Evolutionary conservation across 1,140 invertebrate genomes (phyloP).

Genomic region (Papilio polytes): DNA sequence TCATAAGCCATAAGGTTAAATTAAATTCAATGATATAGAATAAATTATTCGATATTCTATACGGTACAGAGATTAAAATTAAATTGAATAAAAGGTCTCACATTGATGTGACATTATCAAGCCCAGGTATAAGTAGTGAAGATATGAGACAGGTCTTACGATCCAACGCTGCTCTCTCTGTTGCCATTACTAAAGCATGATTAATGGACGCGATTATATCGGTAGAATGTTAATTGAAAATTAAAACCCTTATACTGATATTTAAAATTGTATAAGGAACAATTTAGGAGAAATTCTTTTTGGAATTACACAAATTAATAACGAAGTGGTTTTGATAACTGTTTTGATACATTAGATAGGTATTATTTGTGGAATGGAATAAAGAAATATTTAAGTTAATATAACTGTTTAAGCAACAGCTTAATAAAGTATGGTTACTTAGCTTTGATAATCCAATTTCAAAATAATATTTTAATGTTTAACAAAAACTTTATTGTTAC

Average conservation of each 20-base stretch:
- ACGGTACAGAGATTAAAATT: constrained; percentile 13
- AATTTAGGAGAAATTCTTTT: neutral
- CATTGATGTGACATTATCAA: constrained; percentile 35
- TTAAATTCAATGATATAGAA: neutral
- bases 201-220: constrained; percentile 66
- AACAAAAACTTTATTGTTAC: no score
- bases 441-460: no score
- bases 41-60: neutral
- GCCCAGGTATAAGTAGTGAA: constrained; percentile 38
- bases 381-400: no score
- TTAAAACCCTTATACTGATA: constrained; percentile 34
- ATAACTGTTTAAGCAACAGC: no score
- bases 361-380: neutral
- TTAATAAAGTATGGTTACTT: no score
- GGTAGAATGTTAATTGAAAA: constrained; percentile 66
- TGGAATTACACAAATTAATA: neutral
- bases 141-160: constrained; percentile 52
- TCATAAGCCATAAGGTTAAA: neutral
- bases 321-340: neutral
- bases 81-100: constrained; percentile 32
- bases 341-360: neutral
- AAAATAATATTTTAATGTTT: no score
- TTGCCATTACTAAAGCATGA: constrained; percentile 66
- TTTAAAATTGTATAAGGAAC: constrained; percentile 35
- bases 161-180: constrained; percentile 55